Base-by-base conservation (phyloP, 2,888 invertebrate species). In the Coleophora flavipennella region DNA sequence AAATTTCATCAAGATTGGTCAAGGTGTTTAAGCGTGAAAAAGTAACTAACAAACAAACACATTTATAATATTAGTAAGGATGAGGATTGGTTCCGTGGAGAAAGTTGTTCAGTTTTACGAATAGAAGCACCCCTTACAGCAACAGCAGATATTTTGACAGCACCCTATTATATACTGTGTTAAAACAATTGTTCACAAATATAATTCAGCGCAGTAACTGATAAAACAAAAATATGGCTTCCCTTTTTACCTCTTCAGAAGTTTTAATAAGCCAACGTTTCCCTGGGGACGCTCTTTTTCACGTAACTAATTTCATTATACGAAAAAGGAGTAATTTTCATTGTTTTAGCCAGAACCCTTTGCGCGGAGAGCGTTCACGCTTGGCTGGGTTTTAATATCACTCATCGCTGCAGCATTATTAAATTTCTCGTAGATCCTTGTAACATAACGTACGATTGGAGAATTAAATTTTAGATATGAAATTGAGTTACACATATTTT, bases 401-500 rank as follows among this genome's bases (percentile, higher is more conserved):
- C 38, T 38, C 38, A 38, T 35, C 41, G 27, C 11, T 13, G 12
- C 26, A 12, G 25, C 41, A 38, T 42, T 42, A 42, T 42, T 42
- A 42, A 42, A 42, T 42, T 33, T 38, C 38, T 38, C 20, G 25
- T 7, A 7, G 35, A 31, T 8, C 28, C 36, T 37, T 29, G 29
- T 33, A n/a, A n/a, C n/a, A n/a, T n/a, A n/a, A 32, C 33, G 34
- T 31, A 31, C 26, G 41, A 35, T 36, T 35, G 2, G 27, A 28
- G 41, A 32, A 31, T 33, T 33, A 29, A 20, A 33, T 34, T 20
- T 20, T 3, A 20, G 3, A 20, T 20, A 20, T n/a, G 33, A 40
- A 33, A 40, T 36, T 36, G 33, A 38, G 33, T 33, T 39, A 33
- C 33, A 49, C 54, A 55, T 57, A n/a, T n/a, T n/a, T 50, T 51